phyloP scores from a whole-genome alignment of 1,140 invertebrate genomes.

The Daktulosphaira vitifoliae region DNA sequence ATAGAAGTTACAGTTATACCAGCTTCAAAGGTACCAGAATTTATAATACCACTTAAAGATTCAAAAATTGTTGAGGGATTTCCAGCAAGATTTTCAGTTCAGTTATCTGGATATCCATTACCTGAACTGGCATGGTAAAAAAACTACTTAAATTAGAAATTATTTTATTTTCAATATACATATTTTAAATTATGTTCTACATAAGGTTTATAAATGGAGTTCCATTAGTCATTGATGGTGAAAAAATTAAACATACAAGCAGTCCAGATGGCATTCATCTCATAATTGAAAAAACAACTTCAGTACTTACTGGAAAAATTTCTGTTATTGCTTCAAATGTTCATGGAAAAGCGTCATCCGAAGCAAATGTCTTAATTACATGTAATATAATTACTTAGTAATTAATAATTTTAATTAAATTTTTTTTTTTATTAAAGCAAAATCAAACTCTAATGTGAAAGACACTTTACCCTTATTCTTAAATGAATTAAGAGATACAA shows the following conservation, averaged over 20 bases:
- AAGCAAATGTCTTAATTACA: conserved; percentile 58
- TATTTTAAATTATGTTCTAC: conserved; percentile 1
- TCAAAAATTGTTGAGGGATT: conserved; percentile 71
- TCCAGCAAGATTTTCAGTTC: conserved; percentile 68
- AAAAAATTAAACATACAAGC: conserved; percentile 55
- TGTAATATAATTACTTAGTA: conserved; percentile 36
- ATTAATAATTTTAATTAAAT: neutral
- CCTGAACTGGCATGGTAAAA: conserved; percentile 64
- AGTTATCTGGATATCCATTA: conserved; percentile 60
- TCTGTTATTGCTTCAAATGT: conserved; percentile 64
- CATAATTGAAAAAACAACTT: conserved; percentile 54
- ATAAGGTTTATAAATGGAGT: conserved; percentile 59
- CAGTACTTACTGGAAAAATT: conserved; percentile 66
- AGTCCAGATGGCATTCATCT: conserved; percentile 61
- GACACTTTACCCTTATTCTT: conserved; percentile 68
- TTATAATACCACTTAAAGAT: conserved; percentile 59
- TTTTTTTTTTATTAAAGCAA: neutral
- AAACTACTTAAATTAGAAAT: neutral
- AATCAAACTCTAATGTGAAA: conserved; percentile 49
- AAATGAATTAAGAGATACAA: conserved; percentile 60
- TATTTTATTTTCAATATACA: neutral
- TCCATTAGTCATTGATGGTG: conserved; percentile 63
- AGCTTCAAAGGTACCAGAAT: conserved; percentile 54
- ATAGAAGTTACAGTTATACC: conserved; percentile 38
- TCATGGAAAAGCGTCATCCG: conserved; percentile 59